Evolutionary conservation across 2,113 vertebrate species (phyloP).

Genomic region (Nyctibius bracteatus): DNA sequence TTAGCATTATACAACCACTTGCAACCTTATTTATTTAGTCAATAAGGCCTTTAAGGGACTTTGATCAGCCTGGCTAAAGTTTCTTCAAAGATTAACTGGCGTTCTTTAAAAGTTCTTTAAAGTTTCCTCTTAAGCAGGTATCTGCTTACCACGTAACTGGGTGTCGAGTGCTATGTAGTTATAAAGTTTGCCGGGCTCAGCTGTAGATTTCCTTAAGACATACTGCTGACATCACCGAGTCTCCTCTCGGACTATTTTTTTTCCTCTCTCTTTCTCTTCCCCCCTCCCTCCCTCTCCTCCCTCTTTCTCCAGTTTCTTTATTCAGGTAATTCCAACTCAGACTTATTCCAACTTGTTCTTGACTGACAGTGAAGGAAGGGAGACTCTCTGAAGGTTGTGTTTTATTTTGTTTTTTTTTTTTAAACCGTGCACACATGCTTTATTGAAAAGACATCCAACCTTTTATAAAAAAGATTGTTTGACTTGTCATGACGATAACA

Average conservation of each 20-base stretch:
- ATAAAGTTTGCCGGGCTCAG: slow-evolving; percentile 61
- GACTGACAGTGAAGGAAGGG: slow-evolving; percentile 69
- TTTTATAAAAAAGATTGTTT: slow-evolving; percentile 17
- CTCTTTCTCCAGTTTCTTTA: slow-evolving; percentile 61
- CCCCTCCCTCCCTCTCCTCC: slow-evolving; percentile 12
- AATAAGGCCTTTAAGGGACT: slow-evolving; percentile 61
- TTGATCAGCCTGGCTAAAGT: slow-evolving; percentile 62
- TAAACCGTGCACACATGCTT: neutral
- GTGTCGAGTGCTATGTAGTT: slow-evolving; percentile 38
- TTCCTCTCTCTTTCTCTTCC: slow-evolving; percentile 29
- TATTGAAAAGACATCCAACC: slow-evolving; percentile 38
- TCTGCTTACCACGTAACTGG: slow-evolving; percentile 26
- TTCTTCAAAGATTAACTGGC: slow-evolving; percentile 71
- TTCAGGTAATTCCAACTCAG: slow-evolving; percentile 79
- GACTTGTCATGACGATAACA: slow-evolving; percentile 58
- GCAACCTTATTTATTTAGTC: slow-evolving; percentile 58
- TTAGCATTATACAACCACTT: slow-evolving; percentile 5
- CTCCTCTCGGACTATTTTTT: slow-evolving; percentile 66
- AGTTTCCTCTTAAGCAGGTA: slow-evolving; percentile 69
- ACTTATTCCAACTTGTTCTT: slow-evolving; percentile 78
- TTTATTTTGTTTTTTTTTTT: neutral
- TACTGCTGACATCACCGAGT: slow-evolving; percentile 71
- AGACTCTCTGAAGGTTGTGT: neutral
- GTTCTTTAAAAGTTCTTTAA: slow-evolving; percentile 49
- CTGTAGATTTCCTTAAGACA: slow-evolving; percentile 75